Evolutionary conservation across 2,888 invertebrate species (phyloP), one percentile per base, ranked within the genome.

Genomic region (Ligdia adustata): DNA sequence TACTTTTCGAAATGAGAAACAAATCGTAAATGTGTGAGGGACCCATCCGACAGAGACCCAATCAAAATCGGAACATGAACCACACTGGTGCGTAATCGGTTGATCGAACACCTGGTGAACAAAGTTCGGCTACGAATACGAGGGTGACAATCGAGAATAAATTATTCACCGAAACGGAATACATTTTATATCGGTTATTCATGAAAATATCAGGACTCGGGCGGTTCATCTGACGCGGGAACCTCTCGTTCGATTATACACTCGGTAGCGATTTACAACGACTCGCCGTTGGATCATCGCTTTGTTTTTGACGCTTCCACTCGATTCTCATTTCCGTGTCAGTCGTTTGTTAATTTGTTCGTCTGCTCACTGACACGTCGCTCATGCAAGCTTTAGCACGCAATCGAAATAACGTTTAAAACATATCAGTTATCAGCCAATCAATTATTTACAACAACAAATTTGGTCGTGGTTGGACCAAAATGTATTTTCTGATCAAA

Each of bases 111-210:
- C 76, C 80, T 69, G 75, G 63, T 60, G 70, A 69, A 70, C 71
- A 69, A 70, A 66, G 60, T 70, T 71, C 52, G 62, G 62, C 64
- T 55, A 58, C 57, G 62, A 64, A 59, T 59, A 63, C 62, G 54
- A 61, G 66, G 70, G 73, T 71, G 77, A 77, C 78, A 79, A 76
- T 79, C 67, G 71, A 58, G 66, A 69, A 76, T 84, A 85, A 86
- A 83, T 85, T 80, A 86, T 87, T 86, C 80, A 84, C 68, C 66
- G 68, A 62, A 69, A 69, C 69, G 70, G 66, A 78, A 73, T 78
- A 75, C 72, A 75, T 76, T 77, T 75, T 77, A 80, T 79, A 80
- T 82, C 77, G 76, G 77, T 77, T 79, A 80, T 79, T 75, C 79
- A 82, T 82, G 79, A 70, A 77, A 57, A 79, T 76, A 78, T 78